A percentile compares a stretch with the other conserved stretches of the same genome.
Evolutionary conservation across 1,140 invertebrate species (phyloP).

Genomic region (Diabrotica virgifera): DNA sequence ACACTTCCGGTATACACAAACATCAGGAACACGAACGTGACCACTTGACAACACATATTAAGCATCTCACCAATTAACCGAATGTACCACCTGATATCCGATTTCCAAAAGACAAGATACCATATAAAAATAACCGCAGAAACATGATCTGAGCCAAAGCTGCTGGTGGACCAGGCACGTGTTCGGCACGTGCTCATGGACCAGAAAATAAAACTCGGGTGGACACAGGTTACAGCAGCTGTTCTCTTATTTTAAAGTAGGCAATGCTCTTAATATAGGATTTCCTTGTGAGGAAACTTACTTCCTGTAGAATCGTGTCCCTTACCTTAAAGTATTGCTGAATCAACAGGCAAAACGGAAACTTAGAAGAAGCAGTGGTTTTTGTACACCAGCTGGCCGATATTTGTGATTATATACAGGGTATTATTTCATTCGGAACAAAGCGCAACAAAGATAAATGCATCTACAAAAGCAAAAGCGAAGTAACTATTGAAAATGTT

Average conservation of each 20-base stretch:
- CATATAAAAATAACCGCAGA: conserved; percentile 14
- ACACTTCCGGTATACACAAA: background rate
- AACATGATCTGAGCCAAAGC: conserved; percentile 15
- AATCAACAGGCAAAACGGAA: conserved; percentile 44
- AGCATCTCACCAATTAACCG: background rate
- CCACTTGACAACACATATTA: background rate
- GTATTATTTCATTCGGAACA: background rate
- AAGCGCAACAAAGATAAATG: no score
- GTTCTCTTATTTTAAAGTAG: conserved; percentile 28
- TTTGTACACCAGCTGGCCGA: conserved; percentile 31
- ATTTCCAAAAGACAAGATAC: conserved; percentile 8
- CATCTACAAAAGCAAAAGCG: no score
- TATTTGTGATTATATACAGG: conserved; percentile 15
- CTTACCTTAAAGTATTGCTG: conserved; percentile 39
- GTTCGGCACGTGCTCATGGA: conserved; percentile 32
- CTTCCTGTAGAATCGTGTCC: conserved; percentile 40
- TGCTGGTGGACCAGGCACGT: conserved; percentile 20
- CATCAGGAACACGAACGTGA: background rate
- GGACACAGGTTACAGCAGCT: conserved; percentile 42
- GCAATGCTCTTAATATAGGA: conserved; percentile 42
- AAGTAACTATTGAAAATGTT: no score
- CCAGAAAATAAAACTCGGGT: conserved; percentile 30
- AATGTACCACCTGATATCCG: conserved; percentile 6
- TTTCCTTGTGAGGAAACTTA: conserved; percentile 40
- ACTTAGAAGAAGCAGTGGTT: conserved; percentile 34